Evolutionary conservation across 2,888 invertebrate species (phyloP).

Genomic region (Iphiclides podalirius): DNA sequence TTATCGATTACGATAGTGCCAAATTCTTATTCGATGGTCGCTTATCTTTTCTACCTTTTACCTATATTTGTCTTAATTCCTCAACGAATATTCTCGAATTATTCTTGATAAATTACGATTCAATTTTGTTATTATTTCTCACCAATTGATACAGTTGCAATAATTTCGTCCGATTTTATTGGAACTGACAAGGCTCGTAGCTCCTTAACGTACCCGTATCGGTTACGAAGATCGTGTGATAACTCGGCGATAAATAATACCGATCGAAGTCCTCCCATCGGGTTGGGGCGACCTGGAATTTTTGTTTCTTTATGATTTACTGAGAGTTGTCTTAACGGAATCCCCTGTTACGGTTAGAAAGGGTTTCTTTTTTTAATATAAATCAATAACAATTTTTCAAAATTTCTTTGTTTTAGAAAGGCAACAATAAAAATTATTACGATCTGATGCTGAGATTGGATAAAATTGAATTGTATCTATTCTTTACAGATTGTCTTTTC

Average conservation of each 20-base stretch:
- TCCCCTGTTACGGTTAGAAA: not conserved
- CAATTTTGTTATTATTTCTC: no score
- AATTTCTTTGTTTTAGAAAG: constrained; percentile 1
- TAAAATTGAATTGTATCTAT: no score
- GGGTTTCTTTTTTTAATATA: constrained; percentile 7
- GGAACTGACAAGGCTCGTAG: constrained; percentile 5
- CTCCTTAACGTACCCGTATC: constrained; percentile 33
- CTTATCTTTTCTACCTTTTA: no score
- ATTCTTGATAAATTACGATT: no score
- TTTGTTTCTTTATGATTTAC: constrained; percentile 59
- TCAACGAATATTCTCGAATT: no score
- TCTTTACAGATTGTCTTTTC: no score
- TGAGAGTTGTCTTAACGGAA: constrained; percentile 29
- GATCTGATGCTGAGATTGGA: no score
- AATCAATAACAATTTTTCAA: not conserved
- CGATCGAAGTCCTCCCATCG: constrained; percentile 26
- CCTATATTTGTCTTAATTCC: no score
- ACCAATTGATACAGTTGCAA: no score
- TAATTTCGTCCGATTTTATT: constrained; percentile 10
- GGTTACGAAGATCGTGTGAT: constrained; percentile 69
- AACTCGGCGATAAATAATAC: constrained; percentile 64
- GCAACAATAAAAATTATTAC: not conserved
- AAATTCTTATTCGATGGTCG: no score
- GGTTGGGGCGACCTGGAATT: constrained; percentile 35
- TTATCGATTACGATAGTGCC: no score